Conservation (phyloP, 1,140 invertebrate genomes). For the Microplitis demolitor region DNA sequence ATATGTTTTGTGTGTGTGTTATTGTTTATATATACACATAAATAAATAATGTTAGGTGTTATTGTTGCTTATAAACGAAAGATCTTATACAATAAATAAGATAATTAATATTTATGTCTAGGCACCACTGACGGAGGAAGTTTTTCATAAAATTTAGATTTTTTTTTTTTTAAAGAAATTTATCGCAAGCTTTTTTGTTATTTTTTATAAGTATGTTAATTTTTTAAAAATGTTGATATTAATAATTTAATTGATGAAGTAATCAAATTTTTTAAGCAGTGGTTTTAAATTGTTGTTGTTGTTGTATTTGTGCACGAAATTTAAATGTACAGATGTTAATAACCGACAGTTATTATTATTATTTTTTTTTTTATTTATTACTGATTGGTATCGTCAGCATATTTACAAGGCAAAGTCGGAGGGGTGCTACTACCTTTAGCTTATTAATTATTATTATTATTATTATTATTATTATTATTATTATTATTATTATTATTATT, state of each 20-base stretch:
- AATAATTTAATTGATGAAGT: neutral
- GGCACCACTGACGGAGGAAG: slow-evolving; percentile 29
- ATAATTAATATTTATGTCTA: neutral
- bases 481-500: too few species aligned
- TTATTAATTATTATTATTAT: neutral
- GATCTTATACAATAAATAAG: slow-evolving; percentile 41
- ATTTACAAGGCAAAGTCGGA: slow-evolving; percentile 31
- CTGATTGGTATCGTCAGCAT: slow-evolving; percentile 23
- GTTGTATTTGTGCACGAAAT: slow-evolving; percentile 25
- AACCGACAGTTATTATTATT: slow-evolving; percentile 13
- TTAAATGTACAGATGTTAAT: slow-evolving; percentile 21
- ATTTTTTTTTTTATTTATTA: neutral
- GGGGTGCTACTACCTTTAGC: neutral
- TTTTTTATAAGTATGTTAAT: slow-evolving; percentile 18
- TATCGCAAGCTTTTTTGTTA: neutral
- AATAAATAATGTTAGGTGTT: slow-evolving; percentile 9
- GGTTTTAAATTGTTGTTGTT: slow-evolving; percentile 21
- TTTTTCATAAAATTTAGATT: slow-evolving; percentile 3
- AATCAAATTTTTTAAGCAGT: slow-evolving; percentile 16
- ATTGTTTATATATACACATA: slow-evolving; percentile 16
- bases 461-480: too few species aligned
- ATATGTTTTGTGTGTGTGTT: slow-evolving; percentile 21
- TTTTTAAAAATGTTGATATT: slow-evolving; percentile 24
- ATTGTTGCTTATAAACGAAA: slow-evolving; percentile 36
- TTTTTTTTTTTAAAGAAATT: neutral